Percentiles rank a stretch among this genome's conserved stretches.
These are phyloP conservation scores for Vireo griseus DNA, from an alignment of 2,797 vertebrate genomes.

Conservation along the genomic window DNA sequence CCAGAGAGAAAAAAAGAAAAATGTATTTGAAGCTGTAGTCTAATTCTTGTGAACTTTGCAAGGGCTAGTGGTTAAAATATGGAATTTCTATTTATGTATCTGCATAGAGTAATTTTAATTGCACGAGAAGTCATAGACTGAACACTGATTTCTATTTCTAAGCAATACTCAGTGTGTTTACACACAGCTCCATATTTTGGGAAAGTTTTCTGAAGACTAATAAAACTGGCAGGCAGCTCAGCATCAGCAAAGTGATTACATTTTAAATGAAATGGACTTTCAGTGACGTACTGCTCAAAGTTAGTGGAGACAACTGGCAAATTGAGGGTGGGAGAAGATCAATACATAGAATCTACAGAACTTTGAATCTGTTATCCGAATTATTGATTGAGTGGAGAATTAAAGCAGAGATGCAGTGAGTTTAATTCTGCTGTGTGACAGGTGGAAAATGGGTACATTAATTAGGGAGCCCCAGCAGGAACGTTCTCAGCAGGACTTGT, in stretches of 20 bases:
- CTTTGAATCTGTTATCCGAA: constrained; percentile 51
- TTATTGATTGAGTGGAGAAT: constrained; percentile 63
- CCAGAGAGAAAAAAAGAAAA: neutral
- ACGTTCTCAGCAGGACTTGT: neutral
- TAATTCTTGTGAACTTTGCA: neutral
- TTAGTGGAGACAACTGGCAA: constrained; percentile 56
- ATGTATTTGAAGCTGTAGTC: neutral
- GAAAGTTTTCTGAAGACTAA: constrained; percentile 26
- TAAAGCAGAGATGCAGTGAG: constrained; percentile 58
- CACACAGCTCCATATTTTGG: constrained; percentile 1
- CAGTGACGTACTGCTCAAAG: constrained; percentile 42
- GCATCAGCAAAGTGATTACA: constrained; percentile 18
- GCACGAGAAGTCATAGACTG: neutral
- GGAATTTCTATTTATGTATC: neutral
- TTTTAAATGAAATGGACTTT: constrained; percentile 61
- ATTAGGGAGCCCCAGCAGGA: constrained; percentile 59
- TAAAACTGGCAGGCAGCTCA: constrained; percentile 26
- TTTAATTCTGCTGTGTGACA: constrained; percentile 66
- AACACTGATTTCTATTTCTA: neutral
- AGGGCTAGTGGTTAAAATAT: neutral
- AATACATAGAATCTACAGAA: constrained; percentile 59
- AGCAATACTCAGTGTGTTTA: neutral
- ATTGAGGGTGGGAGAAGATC: constrained; percentile 60
- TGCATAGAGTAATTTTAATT: neutral
- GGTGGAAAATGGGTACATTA: constrained; percentile 66